Conservation (phyloP, 2,113 vertebrate species). For the Lynx canadensis region DNA sequence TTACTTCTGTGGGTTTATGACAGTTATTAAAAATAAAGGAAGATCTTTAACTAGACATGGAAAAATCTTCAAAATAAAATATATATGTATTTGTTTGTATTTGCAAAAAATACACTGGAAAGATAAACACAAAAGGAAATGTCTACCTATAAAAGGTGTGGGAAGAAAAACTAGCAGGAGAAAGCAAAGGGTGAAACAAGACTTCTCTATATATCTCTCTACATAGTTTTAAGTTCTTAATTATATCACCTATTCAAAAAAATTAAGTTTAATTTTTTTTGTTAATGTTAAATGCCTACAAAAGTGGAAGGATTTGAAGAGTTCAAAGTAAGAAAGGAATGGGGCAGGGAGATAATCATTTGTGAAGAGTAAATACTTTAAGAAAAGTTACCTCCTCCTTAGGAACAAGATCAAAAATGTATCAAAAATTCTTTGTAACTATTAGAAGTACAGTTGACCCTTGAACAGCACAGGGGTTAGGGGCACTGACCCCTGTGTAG, state of each 20-base stretch:
- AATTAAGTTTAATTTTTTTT: neutral
- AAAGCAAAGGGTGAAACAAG: neutral
- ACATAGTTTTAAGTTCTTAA: neutral
- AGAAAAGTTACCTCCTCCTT: neutral
- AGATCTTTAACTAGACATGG: neutral
- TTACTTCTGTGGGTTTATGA: too few species aligned
- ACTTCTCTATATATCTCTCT: neutral
- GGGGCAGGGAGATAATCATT: neutral
- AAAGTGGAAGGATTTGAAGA: neutral
- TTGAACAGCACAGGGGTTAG: neutral
- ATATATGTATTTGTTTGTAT: neutral
- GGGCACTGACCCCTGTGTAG: neutral
- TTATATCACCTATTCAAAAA: neutral
- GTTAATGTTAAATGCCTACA: neutral
- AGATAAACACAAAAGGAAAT: neutral
- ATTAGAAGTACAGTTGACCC: neutral
- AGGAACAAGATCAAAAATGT: neutral
- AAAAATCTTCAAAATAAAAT: constrained; percentile 29
- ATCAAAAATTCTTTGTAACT: neutral
- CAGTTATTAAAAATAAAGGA: neutral
- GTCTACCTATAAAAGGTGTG: neutral
- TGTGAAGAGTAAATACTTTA: neutral
- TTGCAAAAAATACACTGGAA: constrained; percentile 9
- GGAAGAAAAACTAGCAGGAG: neutral
- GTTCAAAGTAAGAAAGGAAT: constrained; percentile 10